Conservation (phyloP, 2,797 vertebrate species). For the Halcyon smyrnensis region DNA sequence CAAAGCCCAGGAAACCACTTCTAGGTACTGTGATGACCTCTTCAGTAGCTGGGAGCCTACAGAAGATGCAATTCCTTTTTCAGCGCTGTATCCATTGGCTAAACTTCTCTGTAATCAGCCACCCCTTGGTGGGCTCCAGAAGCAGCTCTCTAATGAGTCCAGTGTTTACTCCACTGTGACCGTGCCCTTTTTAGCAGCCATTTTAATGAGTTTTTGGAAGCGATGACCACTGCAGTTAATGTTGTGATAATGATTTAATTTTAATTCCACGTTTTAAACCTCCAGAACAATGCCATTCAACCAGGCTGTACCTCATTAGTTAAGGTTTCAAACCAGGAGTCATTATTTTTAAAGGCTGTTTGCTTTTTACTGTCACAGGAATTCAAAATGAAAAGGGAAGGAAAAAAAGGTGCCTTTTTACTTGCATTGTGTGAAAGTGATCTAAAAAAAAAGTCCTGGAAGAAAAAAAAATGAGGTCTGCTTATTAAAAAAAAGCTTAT, state of each 20-base stretch:
- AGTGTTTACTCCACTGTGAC: background rate
- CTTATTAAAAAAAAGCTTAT: background rate
- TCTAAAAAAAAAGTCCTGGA: background rate
- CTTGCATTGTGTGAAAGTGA: background rate
- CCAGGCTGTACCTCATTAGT: constrained; percentile 6
- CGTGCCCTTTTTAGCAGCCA: rapidly evolving
- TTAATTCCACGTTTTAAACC: background rate
- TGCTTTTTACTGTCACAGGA: background rate
- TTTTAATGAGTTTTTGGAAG: background rate
- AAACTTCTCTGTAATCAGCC: rapidly evolving
- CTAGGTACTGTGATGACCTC: background rate
- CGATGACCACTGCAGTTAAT: background rate
- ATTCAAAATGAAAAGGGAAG: background rate
- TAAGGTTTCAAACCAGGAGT: background rate
- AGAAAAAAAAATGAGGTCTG: background rate
- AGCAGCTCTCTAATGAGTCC: background rate
- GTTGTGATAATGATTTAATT: background rate
- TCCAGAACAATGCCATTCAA: background rate
- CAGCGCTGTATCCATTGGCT: rapidly evolving
- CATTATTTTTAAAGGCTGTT: constrained; percentile 7
- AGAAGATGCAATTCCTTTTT: background rate
- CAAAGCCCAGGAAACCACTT: background rate
- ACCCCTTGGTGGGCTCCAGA: background rate
- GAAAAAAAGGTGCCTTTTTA: rapidly evolving
- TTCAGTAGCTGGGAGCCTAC: background rate